A percentile compares a stretch with the other conserved stretches of the same genome.
phyloP scores from a whole-genome alignment of 2,888 invertebrate species.

The Trilocha varians region DNA sequence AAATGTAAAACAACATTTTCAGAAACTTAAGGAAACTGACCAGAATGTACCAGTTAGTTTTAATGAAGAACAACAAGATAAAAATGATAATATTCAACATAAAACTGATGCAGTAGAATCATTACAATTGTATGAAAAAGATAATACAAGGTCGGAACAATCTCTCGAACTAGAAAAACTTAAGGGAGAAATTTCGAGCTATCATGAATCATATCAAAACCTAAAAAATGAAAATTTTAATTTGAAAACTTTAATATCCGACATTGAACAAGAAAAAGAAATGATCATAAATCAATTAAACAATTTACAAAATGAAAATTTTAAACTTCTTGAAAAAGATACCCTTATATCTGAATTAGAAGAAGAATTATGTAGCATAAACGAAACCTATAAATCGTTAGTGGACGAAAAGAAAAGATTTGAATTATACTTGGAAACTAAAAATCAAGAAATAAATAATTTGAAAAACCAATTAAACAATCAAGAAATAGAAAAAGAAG shows the following conservation, averaged over 20 bases:
- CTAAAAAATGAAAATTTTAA: constrained; percentile 27
- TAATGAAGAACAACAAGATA: constrained; percentile 31
- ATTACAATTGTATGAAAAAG: constrained; percentile 28
- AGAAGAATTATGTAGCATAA: constrained; percentile 22
- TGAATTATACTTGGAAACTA: constrained; percentile 25
- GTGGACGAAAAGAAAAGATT: constrained; percentile 26
- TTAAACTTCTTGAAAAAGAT: constrained; percentile 19
- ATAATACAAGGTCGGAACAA: constrained; percentile 30
- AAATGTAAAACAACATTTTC: constrained; percentile 24
- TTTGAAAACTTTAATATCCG: constrained; percentile 24
- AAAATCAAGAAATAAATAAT: constrained; percentile 30
- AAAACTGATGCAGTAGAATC: constrained; percentile 25
- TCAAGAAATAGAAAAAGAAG: constrained; percentile 38
- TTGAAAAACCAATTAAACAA: constrained; percentile 29
- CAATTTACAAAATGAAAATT: constrained; percentile 20
- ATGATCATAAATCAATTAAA: constrained; percentile 15
- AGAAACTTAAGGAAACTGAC: constrained; percentile 26
- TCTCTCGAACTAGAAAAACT: constrained; percentile 24
- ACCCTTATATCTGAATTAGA: constrained; percentile 20
- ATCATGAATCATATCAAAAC: constrained; percentile 23
- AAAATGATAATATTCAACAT: constrained; percentile 26
- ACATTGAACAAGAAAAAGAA: constrained; percentile 25
- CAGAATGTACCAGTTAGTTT: constrained; percentile 26
- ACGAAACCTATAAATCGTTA: constrained; percentile 21
- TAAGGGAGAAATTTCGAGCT: constrained; percentile 25